These are phyloP conservation scores for Gorsachius magnificus DNA, from an alignment of 2,797 vertebrate species.

Conservation along the genomic window DNA sequence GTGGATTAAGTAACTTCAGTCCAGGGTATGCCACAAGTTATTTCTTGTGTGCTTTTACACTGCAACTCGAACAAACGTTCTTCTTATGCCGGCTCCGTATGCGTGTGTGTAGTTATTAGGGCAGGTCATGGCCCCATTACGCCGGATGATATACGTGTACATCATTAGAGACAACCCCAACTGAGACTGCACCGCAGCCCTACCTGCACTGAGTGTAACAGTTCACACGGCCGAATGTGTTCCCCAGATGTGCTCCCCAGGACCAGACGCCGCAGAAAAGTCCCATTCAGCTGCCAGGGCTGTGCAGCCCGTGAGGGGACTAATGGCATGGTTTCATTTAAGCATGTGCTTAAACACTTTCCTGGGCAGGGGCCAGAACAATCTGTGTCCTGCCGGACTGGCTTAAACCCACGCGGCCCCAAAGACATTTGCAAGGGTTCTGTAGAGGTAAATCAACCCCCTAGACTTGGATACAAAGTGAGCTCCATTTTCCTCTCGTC, in stretches of 20 bases:
- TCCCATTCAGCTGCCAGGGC: background rate
- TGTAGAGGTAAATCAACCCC: slow-evolving; percentile 32
- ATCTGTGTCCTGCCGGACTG: background rate
- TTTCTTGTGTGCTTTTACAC: background rate
- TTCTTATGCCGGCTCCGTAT: background rate
- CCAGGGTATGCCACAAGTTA: background rate
- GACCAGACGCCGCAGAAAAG: background rate
- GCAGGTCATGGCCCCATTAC: background rate
- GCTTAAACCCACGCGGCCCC: slow-evolving; percentile 5
- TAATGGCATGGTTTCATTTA: background rate
- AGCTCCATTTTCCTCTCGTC: slow-evolving; percentile 6
- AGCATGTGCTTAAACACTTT: slow-evolving; percentile 40
- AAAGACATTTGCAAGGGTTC: slow-evolving; percentile 12
- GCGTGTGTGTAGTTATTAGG: background rate
- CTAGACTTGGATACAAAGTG: slow-evolving; percentile 11
- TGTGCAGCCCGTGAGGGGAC: background rate
- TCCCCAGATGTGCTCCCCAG: slow-evolving; percentile 60
- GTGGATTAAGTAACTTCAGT: background rate
- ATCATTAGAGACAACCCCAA: background rate
- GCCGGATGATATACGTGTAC: background rate
- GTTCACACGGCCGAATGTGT: background rate
- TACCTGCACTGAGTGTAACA: background rate
- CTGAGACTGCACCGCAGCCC: background rate
- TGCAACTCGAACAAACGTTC: background rate
- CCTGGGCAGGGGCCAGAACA: slow-evolving; percentile 31